Conservation (phyloP, 2,888 invertebrate species). For the Diabrotica balteata region DNA sequence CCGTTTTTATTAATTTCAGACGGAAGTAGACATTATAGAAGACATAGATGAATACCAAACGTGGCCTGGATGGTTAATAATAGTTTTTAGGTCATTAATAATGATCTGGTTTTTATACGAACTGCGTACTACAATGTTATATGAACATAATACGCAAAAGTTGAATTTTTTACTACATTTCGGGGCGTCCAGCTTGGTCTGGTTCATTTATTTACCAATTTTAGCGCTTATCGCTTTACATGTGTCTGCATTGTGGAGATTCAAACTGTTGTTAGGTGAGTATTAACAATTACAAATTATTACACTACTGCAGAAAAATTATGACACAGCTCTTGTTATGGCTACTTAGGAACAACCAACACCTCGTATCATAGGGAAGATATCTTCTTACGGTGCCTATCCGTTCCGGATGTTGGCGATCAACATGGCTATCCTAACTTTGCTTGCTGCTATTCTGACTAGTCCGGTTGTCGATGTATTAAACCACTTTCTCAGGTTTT, state of each 20-base stretch:
- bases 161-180: constrained; percentile 94
- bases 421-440: too few relatives aligned
- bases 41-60: constrained; percentile 98
- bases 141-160: constrained; percentile 82
- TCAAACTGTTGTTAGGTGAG: constrained; percentile 89
- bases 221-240: constrained; percentile 92
- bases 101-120: constrained; percentile 90
- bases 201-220: constrained; percentile 97
- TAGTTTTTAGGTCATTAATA: constrained; percentile 83
- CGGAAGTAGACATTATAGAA: constrained; percentile 94
- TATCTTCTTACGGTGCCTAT: too few relatives aligned
- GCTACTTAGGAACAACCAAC: too few relatives aligned
- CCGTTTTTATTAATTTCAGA: constrained; percentile 65
- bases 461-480: too few relatives aligned
- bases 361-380: too few relatives aligned
- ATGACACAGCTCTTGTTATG: too few relatives aligned
- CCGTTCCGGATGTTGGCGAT: too few relatives aligned
- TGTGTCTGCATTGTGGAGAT: constrained; percentile 94
- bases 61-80: constrained; percentile 95
- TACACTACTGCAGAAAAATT: too few relatives aligned
- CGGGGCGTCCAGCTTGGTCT: constrained; percentile 96
- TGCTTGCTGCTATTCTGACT: too few relatives aligned
- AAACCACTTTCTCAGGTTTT: too few relatives aligned
- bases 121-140: constrained; percentile 77
- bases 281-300: neutral